These are phyloP conservation scores for Isurus oxyrinchus DNA, from an alignment of 2,113 vertebrate genomes.

Conservation along the genomic window DNA sequence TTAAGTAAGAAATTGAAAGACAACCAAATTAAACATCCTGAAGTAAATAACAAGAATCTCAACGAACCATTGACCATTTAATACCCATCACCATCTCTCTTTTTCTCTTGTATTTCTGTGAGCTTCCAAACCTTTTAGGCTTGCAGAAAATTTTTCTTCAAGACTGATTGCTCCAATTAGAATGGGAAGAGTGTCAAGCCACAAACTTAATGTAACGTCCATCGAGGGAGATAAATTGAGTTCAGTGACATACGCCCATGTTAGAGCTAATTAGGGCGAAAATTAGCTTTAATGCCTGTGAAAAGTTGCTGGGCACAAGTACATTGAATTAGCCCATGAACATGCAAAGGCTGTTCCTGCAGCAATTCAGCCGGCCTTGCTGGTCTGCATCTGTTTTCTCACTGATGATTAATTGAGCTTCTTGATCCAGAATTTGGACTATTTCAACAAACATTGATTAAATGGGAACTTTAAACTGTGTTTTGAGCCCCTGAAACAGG, in stretches of 20 bases:
- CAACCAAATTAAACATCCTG: neutral
- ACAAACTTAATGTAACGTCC: slow-evolving; percentile 39
- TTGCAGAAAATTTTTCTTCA: slow-evolving; percentile 43
- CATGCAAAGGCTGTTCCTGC: slow-evolving; percentile 1
- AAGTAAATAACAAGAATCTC: neutral
- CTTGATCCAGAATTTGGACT: slow-evolving; percentile 27
- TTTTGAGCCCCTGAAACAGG: slow-evolving; percentile 41
- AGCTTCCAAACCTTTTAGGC: slow-evolving; percentile 41
- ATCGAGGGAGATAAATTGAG: slow-evolving; percentile 47
- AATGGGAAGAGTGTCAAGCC: slow-evolving; percentile 38
- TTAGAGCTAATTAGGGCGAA: slow-evolving; percentile 50
- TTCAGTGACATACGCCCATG: slow-evolving; percentile 46
- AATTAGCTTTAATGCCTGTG: slow-evolving; percentile 47
- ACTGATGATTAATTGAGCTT: slow-evolving; percentile 42
- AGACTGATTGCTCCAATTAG: slow-evolving; percentile 54
- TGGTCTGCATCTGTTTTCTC: slow-evolving; percentile 39
- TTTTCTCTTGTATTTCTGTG: slow-evolving; percentile 31
- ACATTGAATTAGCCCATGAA: slow-evolving; percentile 9
- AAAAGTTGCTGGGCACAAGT: slow-evolving; percentile 36
- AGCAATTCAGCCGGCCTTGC: neutral
- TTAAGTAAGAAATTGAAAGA: neutral
- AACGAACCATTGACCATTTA: neutral
- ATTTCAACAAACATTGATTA: slow-evolving; percentile 39
- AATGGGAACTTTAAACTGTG: neutral
- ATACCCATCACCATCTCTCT: neutral